These are phyloP conservation scores for Isotomurus palustris DNA, from an alignment of 2,888 invertebrate genomes.

Conservation along the genomic window DNA sequence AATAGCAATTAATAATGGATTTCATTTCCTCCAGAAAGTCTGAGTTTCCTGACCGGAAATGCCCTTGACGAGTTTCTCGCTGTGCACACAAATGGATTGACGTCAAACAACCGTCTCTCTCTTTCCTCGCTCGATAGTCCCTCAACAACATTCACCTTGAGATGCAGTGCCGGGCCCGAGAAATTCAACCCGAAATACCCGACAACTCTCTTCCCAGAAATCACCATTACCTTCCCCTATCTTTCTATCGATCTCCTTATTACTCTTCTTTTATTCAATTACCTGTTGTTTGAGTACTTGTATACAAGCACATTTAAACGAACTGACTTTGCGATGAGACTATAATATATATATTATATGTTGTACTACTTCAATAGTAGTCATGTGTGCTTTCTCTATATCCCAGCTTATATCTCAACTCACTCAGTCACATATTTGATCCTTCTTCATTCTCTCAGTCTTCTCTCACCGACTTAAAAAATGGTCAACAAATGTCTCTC, in stretches of 20 bases:
- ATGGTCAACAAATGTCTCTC: background rate
- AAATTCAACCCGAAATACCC: too few species aligned
- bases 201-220: too few species aligned
- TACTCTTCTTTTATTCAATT: constrained; percentile 4
- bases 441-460: too few species aligned
- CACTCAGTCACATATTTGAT: too few species aligned
- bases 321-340: too few species aligned
- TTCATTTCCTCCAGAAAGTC: background rate
- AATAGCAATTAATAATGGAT: too few species aligned
- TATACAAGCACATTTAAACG: background rate
- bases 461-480: too few species aligned
- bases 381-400: too few species aligned
- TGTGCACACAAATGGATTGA: constrained; percentile 31
- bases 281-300: background rate
- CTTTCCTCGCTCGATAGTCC: constrained; percentile 4
- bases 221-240: constrained; percentile 21
- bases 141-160: constrained; percentile 6
- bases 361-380: too few species aligned
- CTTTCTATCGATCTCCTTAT: constrained; percentile 17
- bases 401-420: too few species aligned
- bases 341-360: too few species aligned
- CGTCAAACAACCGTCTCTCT: constrained; percentile 45
- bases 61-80: constrained; percentile 46
- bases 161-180: background rate
- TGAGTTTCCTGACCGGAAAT: constrained; percentile 44